Conservation (phyloP, 53 echinoderm and acorn worm genomes). For the Luidia sarsii region DNA sequence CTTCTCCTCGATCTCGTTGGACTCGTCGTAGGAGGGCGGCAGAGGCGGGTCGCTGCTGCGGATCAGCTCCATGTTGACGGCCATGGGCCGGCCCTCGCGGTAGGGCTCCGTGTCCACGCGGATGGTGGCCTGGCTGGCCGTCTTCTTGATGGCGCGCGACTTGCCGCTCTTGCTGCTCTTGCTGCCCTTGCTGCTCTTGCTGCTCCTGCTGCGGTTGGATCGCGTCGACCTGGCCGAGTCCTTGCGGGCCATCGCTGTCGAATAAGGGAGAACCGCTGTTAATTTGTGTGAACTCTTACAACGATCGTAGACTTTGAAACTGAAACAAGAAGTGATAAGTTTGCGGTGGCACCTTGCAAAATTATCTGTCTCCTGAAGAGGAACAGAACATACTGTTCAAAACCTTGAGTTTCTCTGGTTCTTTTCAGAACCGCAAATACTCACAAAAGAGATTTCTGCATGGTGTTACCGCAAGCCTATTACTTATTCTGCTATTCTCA, state of each 20-base stretch:
- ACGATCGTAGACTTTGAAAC: too few relatives aligned
- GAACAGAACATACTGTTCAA: too few relatives aligned
- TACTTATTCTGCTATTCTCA: too few relatives aligned
- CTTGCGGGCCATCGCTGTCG: conserved; percentile 38
- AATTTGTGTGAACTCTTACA: not conserved
- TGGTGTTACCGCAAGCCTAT: too few relatives aligned
- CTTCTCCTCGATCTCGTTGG: conserved; percentile 79
- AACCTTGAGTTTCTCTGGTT: too few relatives aligned
- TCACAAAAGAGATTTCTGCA: too few relatives aligned
- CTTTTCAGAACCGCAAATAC: too few relatives aligned
- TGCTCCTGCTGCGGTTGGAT: conserved; percentile 40
- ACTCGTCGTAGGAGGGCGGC: conserved; percentile 88
- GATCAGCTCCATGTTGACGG: conserved; percentile 86
- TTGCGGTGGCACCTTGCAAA: too few relatives aligned
- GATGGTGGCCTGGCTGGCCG: conserved; percentile 56
- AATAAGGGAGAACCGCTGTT: not conserved
- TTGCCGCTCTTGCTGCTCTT: conserved; percentile 26
- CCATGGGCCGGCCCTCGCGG: conserved; percentile 73
- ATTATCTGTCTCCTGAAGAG: too few relatives aligned
- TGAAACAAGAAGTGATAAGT: too few relatives aligned
- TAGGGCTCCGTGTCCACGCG: conserved; percentile 60
- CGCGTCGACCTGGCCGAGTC: conserved; percentile 34
- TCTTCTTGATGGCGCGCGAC: conserved; percentile 36
- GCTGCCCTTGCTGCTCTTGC: conserved; percentile 35
- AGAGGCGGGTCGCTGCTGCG: conserved; percentile 57